Percentiles rank a stretch among this genome's conserved stretches.
Conservation (phyloP, 2,888 invertebrate genomes). For the Cylloceria caligata region DNA sequence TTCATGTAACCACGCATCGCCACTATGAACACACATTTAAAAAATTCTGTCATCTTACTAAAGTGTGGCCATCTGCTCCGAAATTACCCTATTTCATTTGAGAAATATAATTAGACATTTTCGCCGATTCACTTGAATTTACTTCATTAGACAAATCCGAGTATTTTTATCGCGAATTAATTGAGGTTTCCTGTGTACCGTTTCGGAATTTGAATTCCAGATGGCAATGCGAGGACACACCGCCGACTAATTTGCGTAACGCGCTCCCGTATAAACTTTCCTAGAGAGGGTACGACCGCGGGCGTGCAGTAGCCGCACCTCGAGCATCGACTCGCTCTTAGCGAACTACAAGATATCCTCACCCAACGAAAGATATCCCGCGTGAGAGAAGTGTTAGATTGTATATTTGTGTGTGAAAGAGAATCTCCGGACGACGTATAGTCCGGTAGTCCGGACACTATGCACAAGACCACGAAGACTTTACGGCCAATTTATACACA, state of each 20-base stretch:
- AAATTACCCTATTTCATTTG: neutral
- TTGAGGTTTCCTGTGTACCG: neutral
- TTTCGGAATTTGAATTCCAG: conserved; percentile 24
- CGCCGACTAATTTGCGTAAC: conserved; percentile 57
- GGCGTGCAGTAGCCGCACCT: neutral
- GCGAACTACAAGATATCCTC: conserved; percentile 3
- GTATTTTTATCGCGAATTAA: conserved; percentile 15
- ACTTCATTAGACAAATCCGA: conserved; percentile 40
- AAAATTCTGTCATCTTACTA: neutral
- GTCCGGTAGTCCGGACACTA: conserved; percentile 36
- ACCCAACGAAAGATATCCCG: neutral
- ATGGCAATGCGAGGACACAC: neutral
- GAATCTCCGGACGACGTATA: conserved; percentile 31
- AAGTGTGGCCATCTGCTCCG: neutral
- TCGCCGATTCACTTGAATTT: conserved; percentile 11
- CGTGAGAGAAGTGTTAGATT: conserved; percentile 28
- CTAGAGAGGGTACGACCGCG: conserved; percentile 8
- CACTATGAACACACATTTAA: too few species aligned
- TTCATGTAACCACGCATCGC: too few species aligned
- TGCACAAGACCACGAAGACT: conserved; percentile 60
- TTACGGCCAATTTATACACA: conserved; percentile 73
- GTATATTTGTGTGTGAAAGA: neutral
- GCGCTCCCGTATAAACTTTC: conserved; percentile 55
- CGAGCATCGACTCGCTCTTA: neutral
- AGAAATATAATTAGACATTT: neutral